phyloP scores from a whole-genome alignment of 2,113 vertebrate species.

The Chiloscyllium plagiosum region DNA sequence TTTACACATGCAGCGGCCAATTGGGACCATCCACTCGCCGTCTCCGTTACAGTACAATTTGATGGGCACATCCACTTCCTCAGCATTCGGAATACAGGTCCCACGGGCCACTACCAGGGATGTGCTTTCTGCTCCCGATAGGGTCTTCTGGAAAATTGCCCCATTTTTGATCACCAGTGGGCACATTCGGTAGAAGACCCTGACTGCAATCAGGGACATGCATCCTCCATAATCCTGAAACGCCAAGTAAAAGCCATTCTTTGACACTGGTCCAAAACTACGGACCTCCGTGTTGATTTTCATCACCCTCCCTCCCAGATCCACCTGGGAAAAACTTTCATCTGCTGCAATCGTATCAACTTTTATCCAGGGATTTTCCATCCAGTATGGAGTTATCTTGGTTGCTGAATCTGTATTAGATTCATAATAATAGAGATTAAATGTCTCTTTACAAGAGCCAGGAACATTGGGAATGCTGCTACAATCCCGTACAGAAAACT shows the following conservation, averaged over 20 bases:
- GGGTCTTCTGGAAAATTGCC: conserved; percentile 80
- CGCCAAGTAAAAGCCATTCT: conserved; percentile 83
- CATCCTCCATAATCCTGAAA: conserved; percentile 96
- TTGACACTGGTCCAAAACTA: conserved; percentile 88
- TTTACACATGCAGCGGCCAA: conserved; percentile 88
- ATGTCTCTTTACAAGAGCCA: conserved; percentile 95
- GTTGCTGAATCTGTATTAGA: conserved; percentile 76
- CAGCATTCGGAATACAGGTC: conserved; percentile 76
- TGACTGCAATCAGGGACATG: conserved; percentile 90
- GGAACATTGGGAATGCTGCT: conserved; percentile 92
- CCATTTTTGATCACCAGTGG: conserved; percentile 77
- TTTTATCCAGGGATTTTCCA: conserved; percentile 95
- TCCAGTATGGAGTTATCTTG: conserved; percentile 78
- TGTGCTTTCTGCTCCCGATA: conserved; percentile 94
- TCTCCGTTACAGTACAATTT: conserved; percentile 93
- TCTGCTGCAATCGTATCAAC: conserved; percentile 93
- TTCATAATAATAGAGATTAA: conserved; percentile 91
- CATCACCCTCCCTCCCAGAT: conserved; percentile 85
- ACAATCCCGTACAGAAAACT: conserved; percentile 92
- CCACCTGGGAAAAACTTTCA: conserved; percentile 93
- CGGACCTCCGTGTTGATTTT: conserved; percentile 93
- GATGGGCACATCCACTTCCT: conserved; percentile 93
- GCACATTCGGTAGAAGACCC: conserved; percentile 90
- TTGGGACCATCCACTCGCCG: conserved; percentile 94
- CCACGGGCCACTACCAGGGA: conserved; percentile 86